These are phyloP conservation scores for Hipposideros larvatus DNA, from an alignment of 2,797 vertebrate genomes.

Conservation along the genomic window DNA sequence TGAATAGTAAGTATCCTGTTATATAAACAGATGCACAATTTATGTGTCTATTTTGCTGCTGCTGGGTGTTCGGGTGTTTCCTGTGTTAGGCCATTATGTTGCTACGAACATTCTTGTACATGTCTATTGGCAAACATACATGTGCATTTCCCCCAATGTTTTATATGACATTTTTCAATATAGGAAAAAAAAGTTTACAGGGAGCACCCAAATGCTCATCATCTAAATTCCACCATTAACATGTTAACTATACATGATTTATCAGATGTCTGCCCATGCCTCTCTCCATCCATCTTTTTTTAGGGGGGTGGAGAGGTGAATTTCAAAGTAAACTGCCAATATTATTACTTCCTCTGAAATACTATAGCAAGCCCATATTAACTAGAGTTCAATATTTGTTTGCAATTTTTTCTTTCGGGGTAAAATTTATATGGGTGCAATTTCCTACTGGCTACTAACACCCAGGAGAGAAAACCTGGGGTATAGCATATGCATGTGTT, in stretches of 20 bases:
- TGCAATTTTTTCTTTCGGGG: not conserved
- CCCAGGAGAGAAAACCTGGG: not conserved
- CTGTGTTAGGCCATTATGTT: not conserved
- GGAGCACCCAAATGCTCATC: not conserved
- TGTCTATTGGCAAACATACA: rapidly evolving
- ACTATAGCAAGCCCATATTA: not conserved
- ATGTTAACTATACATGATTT: not conserved
- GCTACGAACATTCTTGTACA: not conserved
- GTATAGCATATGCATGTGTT: rapidly evolving
- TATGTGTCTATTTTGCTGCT: rapidly evolving
- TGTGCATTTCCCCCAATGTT: not conserved
- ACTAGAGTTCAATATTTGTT: not conserved
- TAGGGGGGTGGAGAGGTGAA: too few relatives aligned
- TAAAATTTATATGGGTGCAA: not conserved
- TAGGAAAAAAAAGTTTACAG: not conserved
- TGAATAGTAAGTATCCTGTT: not conserved
- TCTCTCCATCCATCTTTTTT: not conserved
- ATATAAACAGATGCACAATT: not conserved
- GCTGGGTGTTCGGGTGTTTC: not conserved
- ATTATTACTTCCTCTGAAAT: not conserved
- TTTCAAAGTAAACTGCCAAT: not conserved
- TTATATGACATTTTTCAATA: not conserved
- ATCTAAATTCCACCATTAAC: not conserved
- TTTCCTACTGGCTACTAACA: not conserved
- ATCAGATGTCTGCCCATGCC: rapidly evolving